Evolutionary conservation across 2,113 vertebrate species (phyloP).

Genomic region (Bubo bubo): DNA sequence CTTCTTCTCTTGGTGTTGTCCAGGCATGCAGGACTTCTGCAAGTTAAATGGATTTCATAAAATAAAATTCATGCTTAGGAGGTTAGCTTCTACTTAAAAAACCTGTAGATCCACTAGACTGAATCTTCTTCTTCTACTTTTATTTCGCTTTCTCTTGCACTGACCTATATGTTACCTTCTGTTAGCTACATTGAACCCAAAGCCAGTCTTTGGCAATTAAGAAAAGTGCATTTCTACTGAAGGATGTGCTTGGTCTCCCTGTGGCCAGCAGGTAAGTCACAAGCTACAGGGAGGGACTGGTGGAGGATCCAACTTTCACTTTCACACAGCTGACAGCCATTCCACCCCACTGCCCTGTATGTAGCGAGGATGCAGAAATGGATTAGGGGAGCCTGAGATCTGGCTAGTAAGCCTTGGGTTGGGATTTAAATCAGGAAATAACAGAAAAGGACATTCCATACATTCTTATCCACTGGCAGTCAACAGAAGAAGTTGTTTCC

Average conservation of each 20-base stretch:
- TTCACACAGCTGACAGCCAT: not conserved
- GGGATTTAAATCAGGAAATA: not conserved
- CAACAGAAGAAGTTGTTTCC: not conserved
- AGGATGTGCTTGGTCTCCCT: not conserved
- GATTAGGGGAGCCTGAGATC: not conserved
- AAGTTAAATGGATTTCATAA: not conserved
- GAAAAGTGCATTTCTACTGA: not conserved
- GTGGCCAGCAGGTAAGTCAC: not conserved
- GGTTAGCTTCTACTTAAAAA: not conserved
- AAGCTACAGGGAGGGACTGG: not conserved
- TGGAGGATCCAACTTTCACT: not conserved
- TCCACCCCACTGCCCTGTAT: not conserved
- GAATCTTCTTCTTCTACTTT: not conserved
- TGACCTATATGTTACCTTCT: not conserved
- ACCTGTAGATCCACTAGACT: not conserved
- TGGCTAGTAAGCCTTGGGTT: not conserved
- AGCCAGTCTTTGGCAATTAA: not conserved
- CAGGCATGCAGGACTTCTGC: not conserved
- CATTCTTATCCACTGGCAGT: not conserved
- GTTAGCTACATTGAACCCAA: not conserved
- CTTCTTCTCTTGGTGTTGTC: not conserved
- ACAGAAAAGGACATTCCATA: not conserved
- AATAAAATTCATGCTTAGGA: not conserved
- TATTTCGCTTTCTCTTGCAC: not conserved
- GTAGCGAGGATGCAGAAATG: not conserved